Evolutionary conservation across 2,888 invertebrate genomes (phyloP).

Genomic region (Lepidocyrtoides sp.): DNA sequence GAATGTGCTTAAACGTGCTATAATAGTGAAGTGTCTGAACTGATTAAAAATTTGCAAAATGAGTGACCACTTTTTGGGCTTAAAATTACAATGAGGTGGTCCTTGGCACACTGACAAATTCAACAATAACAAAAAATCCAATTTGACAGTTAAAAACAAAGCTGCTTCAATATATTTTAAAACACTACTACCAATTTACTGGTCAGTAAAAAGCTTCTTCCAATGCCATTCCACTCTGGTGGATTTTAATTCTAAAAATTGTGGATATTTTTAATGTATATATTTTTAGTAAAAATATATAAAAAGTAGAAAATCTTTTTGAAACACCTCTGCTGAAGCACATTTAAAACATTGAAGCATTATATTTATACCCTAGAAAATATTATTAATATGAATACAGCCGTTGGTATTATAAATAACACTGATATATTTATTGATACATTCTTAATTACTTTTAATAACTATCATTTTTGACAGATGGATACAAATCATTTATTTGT

Average conservation of each 20-base stretch:
- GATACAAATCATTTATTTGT: too few species aligned
- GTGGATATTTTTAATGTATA: slow-evolving; percentile 4
- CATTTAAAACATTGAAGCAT: slow-evolving; percentile 25
- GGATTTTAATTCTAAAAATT: background rate
- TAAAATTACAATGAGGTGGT: background rate
- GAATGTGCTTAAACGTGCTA: background rate
- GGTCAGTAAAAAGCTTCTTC: too few species aligned
- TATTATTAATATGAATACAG: slow-evolving; percentile 11
- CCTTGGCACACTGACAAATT: background rate
- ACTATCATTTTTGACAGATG: background rate
- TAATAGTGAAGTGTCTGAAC: background rate
- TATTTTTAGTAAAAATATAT: slow-evolving; percentile 74
- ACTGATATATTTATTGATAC: too few species aligned
- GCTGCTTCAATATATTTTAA: background rate
- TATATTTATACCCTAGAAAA: too few species aligned
- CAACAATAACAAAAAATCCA: too few species aligned
- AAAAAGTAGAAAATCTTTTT: slow-evolving; percentile 74
- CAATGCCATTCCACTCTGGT: background rate
- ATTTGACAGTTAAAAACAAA: background rate
- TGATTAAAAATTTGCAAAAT: background rate
- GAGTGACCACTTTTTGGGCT: background rate
- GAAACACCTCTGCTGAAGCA: slow-evolving; percentile 34
- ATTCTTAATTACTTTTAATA: too few species aligned
- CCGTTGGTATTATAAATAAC: background rate
- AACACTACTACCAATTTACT: background rate